Conservation (phyloP, 2,113 vertebrate species). For the Pterophyllum scalare region DNA sequence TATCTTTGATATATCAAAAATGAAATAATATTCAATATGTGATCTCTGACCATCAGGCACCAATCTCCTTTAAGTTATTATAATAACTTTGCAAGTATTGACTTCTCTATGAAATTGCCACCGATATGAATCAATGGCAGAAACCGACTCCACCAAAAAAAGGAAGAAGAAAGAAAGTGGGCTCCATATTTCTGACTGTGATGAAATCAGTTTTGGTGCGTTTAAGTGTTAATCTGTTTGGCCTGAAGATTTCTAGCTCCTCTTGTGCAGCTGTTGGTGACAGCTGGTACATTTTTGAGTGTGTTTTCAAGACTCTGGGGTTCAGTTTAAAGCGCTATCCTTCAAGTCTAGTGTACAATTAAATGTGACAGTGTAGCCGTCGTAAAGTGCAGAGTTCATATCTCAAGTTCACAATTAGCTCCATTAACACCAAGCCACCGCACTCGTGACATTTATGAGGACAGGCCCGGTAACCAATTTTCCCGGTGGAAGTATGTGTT, state of each 20-base stretch:
- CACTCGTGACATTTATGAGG: background rate
- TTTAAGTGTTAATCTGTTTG: background rate
- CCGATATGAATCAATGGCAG: background rate
- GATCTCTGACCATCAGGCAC: background rate
- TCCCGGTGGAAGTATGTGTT: background rate
- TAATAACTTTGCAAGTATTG: background rate
- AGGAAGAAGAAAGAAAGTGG: background rate
- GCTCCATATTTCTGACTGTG: background rate
- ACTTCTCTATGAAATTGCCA: background rate
- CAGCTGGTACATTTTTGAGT: background rate
- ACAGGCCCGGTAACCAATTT: background rate
- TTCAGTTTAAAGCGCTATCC: background rate
- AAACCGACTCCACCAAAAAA: background rate
- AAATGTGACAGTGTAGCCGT: background rate
- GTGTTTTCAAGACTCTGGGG: background rate
- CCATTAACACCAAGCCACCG: background rate
- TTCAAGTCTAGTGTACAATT: background rate
- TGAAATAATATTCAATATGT: background rate
- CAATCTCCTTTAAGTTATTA: background rate
- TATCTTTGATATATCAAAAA: conserved; percentile 5
- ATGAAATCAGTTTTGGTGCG: background rate
- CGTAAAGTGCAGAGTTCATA: background rate
- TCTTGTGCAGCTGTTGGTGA: background rate
- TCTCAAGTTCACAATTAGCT: background rate
- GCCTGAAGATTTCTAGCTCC: background rate